These are phyloP conservation scores for Perccottus glenii DNA, from an alignment of 2,113 vertebrate genomes.

Conservation along the genomic window DNA sequence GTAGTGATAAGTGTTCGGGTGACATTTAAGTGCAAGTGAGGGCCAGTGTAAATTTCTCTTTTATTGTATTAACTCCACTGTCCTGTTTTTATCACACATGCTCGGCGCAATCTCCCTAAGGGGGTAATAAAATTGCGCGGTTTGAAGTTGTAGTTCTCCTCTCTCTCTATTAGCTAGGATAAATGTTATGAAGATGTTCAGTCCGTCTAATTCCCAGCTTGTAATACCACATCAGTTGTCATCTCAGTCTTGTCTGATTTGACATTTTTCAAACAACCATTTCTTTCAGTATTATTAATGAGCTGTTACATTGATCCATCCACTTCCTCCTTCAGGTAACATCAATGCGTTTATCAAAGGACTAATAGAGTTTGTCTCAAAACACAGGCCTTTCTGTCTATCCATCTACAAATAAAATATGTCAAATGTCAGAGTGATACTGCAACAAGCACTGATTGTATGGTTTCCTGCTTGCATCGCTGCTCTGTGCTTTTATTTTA, in stretches of 20 bases:
- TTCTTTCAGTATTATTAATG: conserved; percentile 7
- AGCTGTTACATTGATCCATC: conserved; percentile 16
- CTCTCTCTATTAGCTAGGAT: conserved; percentile 37
- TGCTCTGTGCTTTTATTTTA: conserved; percentile 42
- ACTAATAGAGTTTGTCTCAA: conserved; percentile 10
- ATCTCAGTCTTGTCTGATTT: conserved; percentile 9
- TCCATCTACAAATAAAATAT: conserved; percentile 1
- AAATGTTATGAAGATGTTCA: conserved; percentile 30
- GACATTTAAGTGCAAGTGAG: conserved; percentile 45
- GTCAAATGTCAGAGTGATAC: conserved; percentile 37
- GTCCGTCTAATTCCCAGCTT: conserved; percentile 8
- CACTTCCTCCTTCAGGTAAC: conserved; percentile 27
- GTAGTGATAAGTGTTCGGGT: conserved; percentile 38
- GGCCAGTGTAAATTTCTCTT: conserved; percentile 53
- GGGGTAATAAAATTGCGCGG: conserved; percentile 43
- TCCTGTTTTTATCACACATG: conserved; percentile 57
- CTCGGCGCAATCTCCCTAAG: conserved; percentile 45
- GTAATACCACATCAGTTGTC: conserved; percentile 5
- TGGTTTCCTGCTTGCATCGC: conserved; percentile 37
- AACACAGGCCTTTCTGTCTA: not conserved
- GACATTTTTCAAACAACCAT: conserved; percentile 3
- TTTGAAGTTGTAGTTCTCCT: conserved; percentile 27
- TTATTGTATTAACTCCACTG: conserved; percentile 53
- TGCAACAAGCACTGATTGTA: conserved; percentile 36
- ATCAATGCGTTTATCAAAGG: conserved; percentile 59